phyloP scores from a whole-genome alignment of 2,797 vertebrate species.

The Choloepus didactylus region DNA sequence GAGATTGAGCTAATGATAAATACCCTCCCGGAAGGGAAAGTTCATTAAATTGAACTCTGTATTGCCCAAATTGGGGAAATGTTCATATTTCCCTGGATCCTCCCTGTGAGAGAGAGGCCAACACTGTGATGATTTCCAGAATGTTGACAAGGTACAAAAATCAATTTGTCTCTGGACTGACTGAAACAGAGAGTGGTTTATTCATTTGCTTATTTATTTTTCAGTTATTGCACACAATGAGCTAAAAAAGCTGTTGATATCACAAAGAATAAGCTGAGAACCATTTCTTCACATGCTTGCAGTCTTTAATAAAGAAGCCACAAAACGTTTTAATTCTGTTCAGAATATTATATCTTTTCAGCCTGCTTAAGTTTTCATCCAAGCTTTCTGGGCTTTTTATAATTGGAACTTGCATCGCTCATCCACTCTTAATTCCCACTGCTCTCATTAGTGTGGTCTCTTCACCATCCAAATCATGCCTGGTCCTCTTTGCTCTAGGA shows the following conservation, averaged over 20 bases:
- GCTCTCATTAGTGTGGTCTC: background rate
- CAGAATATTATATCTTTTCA: background rate
- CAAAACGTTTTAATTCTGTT: background rate
- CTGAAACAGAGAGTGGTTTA: background rate
- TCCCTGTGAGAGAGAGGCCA: background rate
- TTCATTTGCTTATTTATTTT: constrained; percentile 63
- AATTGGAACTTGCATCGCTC: background rate
- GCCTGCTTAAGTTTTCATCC: background rate
- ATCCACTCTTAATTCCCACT: background rate
- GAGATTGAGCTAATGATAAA: constrained; percentile 52
- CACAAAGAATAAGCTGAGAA: constrained; percentile 24
- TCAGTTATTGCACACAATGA: background rate
- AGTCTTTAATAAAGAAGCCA: background rate
- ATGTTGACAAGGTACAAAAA: background rate
- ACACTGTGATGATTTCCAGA: background rate
- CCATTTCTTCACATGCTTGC: background rate
- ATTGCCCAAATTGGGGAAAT: constrained; percentile 20
- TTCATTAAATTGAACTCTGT: constrained; percentile 64
- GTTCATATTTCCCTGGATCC: constrained; percentile 1
- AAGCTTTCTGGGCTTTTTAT: background rate
- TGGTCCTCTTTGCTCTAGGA: background rate
- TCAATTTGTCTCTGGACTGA: constrained; percentile 8
- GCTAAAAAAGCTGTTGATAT: background rate
- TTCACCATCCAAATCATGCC: background rate
- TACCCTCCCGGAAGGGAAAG: background rate